Conservation (phyloP, 2,113 vertebrate genomes). For the Strigops habroptila region DNA sequence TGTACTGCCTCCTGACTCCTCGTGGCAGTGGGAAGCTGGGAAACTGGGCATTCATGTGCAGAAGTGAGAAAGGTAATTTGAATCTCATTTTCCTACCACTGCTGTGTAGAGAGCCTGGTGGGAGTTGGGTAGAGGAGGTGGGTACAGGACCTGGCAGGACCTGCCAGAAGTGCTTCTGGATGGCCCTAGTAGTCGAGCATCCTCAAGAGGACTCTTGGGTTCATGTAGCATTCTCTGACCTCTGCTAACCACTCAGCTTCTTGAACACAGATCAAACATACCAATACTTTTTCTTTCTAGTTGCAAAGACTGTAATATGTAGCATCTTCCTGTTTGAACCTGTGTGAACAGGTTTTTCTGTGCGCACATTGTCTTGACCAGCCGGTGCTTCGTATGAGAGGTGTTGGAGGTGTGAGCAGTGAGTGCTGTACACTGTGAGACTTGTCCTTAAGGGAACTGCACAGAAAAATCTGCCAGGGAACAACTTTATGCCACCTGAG, state of each 20-base stretch:
- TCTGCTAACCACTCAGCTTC: not conserved
- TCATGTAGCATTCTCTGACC: not conserved
- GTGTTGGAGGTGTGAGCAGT: not conserved
- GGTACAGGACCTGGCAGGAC: not conserved
- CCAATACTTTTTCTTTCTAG: not conserved
- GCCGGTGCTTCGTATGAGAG: rapidly evolving
- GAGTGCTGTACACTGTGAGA: rapidly evolving
- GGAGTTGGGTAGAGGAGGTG: not conserved
- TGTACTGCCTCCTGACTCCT: not conserved
- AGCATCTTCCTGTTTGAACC: not conserved
- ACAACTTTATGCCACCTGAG: rapidly evolving
- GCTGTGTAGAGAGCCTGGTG: not conserved
- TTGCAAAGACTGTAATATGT: not conserved
- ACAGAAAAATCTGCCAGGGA: not conserved
- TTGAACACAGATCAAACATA: not conserved
- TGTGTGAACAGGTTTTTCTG: not conserved
- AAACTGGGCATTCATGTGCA: too few relatives aligned
- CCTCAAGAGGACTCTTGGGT: not conserved
- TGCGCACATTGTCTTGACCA: rapidly evolving
- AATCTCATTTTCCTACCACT: not conserved
- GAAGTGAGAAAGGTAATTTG: not conserved
- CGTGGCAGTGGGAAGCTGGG: not conserved
- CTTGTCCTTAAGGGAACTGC: not conserved
- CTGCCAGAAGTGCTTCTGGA: not conserved
- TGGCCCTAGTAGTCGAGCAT: not conserved